phyloP scores from a whole-genome alignment of 2,797 vertebrate species.

The Sebastiscus tertius region DNA sequence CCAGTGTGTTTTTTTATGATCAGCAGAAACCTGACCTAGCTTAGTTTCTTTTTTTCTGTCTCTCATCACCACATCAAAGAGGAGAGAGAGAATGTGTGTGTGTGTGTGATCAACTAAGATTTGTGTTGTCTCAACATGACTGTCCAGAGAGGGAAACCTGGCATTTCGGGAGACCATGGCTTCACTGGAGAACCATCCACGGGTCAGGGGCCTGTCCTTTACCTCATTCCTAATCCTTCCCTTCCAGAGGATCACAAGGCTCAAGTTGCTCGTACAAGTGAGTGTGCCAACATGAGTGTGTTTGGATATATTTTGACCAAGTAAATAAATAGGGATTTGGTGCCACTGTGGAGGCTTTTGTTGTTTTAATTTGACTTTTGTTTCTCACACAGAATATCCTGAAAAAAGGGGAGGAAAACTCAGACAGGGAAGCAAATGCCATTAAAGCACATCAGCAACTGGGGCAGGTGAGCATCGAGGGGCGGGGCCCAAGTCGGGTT shows the following conservation, averaged over 20 bases:
- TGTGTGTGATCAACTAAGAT: neutral
- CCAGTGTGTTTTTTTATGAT: neutral
- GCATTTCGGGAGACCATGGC: conserved; percentile 90
- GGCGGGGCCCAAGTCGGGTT: neutral
- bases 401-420: conserved; percentile 92
- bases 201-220: conserved; percentile 92
- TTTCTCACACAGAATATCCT: conserved; percentile 89
- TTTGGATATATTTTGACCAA: neutral
- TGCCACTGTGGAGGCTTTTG: neutral
- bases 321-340: neutral
- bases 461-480: conserved; percentile 85
- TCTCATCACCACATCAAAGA: neutral
- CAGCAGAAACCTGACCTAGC: neutral
- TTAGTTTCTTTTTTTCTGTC: neutral
- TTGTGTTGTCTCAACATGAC: conserved; percentile 1
- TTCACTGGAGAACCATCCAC: conserved; percentile 88
- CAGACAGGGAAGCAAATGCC: conserved; percentile 88
- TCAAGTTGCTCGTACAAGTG: conserved; percentile 95
- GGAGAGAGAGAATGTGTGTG: neutral
- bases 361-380: neutral
- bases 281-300: conserved; percentile 1
- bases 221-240: conserved; percentile 97
- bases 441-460: conserved; percentile 91
- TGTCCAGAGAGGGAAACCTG: conserved; percentile 89
- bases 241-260: conserved; percentile 95